Evolutionary conservation across 2,797 vertebrate species (phyloP).

Genomic region (Amphiprion clarkii): DNA sequence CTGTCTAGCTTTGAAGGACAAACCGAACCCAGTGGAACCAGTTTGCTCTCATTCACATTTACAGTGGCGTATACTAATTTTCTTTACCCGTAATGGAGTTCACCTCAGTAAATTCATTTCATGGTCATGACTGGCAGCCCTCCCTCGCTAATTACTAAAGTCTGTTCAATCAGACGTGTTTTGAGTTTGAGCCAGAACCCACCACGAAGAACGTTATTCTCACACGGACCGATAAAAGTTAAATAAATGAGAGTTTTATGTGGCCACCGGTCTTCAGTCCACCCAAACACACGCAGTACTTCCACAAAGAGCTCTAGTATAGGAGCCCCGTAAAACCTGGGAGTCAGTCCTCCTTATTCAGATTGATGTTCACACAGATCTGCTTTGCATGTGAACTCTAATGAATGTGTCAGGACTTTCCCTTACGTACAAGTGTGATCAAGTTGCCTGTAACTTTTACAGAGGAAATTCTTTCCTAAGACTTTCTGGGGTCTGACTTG

Average conservation of each 20-base stretch:
- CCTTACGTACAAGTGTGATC: constrained; percentile 49
- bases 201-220: constrained; percentile 8
- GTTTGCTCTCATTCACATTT: constrained; percentile 14
- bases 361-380: constrained; percentile 38
- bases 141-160: constrained; percentile 9
- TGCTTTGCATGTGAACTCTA: constrained; percentile 42
- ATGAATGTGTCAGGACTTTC: constrained; percentile 55
- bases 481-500: constrained; percentile 49
- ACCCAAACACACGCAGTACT: constrained; percentile 35
- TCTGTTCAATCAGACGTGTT: constrained; percentile 8
- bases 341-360: constrained; percentile 26
- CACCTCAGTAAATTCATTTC: not conserved
- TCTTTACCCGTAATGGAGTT: not conserved
- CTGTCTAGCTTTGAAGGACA: constrained; percentile 17
- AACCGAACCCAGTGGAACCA: constrained; percentile 4
- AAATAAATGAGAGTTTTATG: not conserved
- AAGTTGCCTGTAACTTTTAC: constrained; percentile 61
- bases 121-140: not conserved
- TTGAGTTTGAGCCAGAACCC: not conserved
- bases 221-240: constrained; percentile 14
- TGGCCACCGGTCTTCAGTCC: constrained; percentile 22
- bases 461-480: constrained; percentile 64
- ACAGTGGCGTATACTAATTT: not conserved
- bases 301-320: constrained; percentile 58
- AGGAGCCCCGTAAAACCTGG: constrained; percentile 49